Base-by-base conservation (phyloP, 1,140 invertebrate genomes). In the Scaptodrosophila lebanonensis region DNA sequence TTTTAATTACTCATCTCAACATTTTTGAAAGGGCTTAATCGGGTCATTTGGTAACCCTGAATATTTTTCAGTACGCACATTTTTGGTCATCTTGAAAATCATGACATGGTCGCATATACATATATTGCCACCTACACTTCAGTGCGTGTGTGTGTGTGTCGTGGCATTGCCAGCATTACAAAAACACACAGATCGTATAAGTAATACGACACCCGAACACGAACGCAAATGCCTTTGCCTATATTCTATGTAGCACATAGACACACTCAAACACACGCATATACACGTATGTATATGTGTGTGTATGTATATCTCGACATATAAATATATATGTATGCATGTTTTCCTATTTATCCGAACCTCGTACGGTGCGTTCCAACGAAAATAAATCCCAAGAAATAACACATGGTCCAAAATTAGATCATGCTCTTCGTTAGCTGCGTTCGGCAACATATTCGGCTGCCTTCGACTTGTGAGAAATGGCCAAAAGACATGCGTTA, bases 151-250 rank as follows among this genome's bases (percentile, higher is more conserved):
- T 35, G 49, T 36, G 35, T 59, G 58, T 63, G 65, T 66, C 71
- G 70, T 61, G 61, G 60, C 51, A 8, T 62, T 61, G 66, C 72
- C 71, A 71, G 50, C 40, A 45, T 52, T 53, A 51, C 56, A 18
- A 43, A 18, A 32, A 51, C 58, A 50, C 58, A 44, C 57, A 40
- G 13, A 43, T 51, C 66, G 76, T 65, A 68, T 77, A 77, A 67
- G 77, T 72, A 84, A 84, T 84, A 49, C 73, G 79, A 84, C 79
- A 84, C 79, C 79, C 79, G 79, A 75, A 73, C 75, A 4, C 15
- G 35, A 12, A 38, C 32, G 32, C n/a, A n/a, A n/a, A n/a, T n/a
- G 64, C 49, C 56, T 59, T 57, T 60, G 7, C 47, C 50, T 57
- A 36, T 77, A 47, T 57, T 17, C 60, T 54, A 62, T 56, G 51